Conservation (phyloP, 2,888 invertebrate species). For the Eupelmus urozonus region DNA sequence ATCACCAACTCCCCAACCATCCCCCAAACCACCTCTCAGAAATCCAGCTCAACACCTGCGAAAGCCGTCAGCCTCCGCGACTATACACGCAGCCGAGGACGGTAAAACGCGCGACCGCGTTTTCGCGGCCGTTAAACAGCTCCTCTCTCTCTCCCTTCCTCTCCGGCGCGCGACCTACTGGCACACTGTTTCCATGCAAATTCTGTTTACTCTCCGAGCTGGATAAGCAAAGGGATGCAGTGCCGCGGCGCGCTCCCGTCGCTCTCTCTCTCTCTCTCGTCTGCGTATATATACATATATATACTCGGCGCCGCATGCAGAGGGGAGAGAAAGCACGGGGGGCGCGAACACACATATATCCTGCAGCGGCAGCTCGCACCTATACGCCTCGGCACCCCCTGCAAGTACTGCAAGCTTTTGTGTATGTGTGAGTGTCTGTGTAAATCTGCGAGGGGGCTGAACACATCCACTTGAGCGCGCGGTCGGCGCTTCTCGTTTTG, state of each 20-base stretch:
- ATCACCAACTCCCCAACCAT: too few relatives aligned
- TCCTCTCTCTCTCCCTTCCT: not conserved
- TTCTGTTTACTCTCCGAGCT: slow-evolving; percentile 74
- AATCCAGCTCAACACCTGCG: too few relatives aligned
- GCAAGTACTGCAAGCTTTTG: not conserved
- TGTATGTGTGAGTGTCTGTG: not conserved
- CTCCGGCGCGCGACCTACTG: slow-evolving; percentile 72
- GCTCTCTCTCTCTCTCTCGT: slow-evolving; percentile 14
- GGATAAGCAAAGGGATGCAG: slow-evolving; percentile 62
- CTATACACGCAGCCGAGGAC: too few relatives aligned
- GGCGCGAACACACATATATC: slow-evolving; percentile 37
- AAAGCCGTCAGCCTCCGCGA: too few relatives aligned
- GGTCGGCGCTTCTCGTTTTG: not conserved
- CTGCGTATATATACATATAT: not conserved
- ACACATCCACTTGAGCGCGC: slow-evolving; percentile 21
- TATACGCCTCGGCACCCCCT: not conserved
- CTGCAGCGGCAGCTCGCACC: slow-evolving; percentile 28
- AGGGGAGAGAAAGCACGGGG: slow-evolving; percentile 5
- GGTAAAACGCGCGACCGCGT: too few relatives aligned
- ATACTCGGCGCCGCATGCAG: not conserved
- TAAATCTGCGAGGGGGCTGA: not conserved
- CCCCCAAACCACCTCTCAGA: too few relatives aligned
- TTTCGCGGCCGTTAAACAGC: slow-evolving; percentile 26
- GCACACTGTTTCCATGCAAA: slow-evolving; percentile 77
- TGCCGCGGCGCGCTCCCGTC: not conserved